Evolutionary conservation across 2,113 vertebrate species (phyloP).

Genomic region (Saguinus imperator): DNA sequence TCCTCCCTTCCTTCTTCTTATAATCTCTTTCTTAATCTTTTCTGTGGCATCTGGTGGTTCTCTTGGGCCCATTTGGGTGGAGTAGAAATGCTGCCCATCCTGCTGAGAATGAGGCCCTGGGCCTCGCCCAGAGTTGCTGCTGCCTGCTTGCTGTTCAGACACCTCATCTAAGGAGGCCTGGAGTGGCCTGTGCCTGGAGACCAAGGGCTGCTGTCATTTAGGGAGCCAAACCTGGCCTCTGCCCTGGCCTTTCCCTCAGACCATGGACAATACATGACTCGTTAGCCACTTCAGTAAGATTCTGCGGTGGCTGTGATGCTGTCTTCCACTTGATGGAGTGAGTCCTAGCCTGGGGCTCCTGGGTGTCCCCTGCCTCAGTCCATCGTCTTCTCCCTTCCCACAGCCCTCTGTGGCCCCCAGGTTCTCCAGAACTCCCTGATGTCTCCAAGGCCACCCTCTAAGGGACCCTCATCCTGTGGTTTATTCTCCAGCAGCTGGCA

Average conservation of each 20-base stretch:
- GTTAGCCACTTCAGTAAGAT: background rate
- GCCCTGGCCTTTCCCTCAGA: background rate
- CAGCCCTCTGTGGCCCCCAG: background rate
- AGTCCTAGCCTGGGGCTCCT: background rate
- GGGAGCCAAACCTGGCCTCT: background rate
- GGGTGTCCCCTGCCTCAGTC: background rate
- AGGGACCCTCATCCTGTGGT: background rate
- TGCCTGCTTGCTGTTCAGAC: background rate
- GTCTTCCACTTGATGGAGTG: background rate
- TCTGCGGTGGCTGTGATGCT: background rate
- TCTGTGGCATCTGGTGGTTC: background rate
- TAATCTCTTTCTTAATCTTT: background rate
- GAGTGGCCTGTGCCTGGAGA: background rate
- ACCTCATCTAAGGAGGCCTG: background rate
- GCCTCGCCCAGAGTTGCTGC: background rate
- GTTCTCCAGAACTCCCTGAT: too few species aligned
- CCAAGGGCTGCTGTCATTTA: background rate
- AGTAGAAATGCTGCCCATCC: background rate
- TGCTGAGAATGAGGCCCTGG: background rate
- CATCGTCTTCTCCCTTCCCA: too few species aligned
- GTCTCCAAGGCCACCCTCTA: accelerated
- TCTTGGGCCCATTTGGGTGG: background rate
- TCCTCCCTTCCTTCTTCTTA: background rate
- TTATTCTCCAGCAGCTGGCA: background rate
- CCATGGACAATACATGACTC: background rate